Conservation (phyloP, 2,797 vertebrate species). For the Acipenser transmontanus region DNA sequence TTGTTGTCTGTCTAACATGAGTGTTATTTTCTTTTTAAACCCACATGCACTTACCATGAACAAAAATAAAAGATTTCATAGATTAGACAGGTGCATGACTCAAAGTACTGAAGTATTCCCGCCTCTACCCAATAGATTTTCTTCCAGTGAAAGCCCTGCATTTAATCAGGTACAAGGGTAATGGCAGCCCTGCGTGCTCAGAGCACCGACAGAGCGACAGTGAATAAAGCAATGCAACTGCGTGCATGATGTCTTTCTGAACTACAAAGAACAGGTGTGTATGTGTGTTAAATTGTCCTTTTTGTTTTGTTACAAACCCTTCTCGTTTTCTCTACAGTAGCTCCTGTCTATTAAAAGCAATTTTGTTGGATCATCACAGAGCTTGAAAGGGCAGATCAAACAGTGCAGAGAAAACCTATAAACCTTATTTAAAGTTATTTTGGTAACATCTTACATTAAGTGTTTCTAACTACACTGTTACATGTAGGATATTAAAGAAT, state of each 20-base stretch:
- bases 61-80: constrained; percentile 54
- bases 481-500: too few relatives aligned
- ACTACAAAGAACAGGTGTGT: constrained; percentile 82
- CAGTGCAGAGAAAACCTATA: constrained; percentile 54
- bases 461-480: too few relatives aligned
- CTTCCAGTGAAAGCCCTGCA: constrained; percentile 45
- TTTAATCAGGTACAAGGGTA: constrained; percentile 62
- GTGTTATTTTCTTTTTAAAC: not conserved
- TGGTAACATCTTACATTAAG: too few relatives aligned
- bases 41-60: not conserved
- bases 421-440: too few relatives aligned
- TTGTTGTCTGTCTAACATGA: not conserved
- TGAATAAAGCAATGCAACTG: constrained; percentile 58
- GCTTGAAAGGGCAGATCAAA: constrained; percentile 94
- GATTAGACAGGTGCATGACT: constrained; percentile 61
- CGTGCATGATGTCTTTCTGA: constrained; percentile 57
- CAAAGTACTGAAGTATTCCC: constrained; percentile 43
- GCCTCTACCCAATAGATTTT: constrained; percentile 37
- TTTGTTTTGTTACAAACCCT: constrained; percentile 53
- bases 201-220: constrained; percentile 37
- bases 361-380: constrained; percentile 84
- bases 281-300: constrained; percentile 57
- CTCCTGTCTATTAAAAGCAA: constrained; percentile 79
- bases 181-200: constrained; percentile 52
- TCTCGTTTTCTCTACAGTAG: constrained; percentile 66